Conservation (phyloP, 2,888 invertebrate species). For the Trachelus tabidus region DNA sequence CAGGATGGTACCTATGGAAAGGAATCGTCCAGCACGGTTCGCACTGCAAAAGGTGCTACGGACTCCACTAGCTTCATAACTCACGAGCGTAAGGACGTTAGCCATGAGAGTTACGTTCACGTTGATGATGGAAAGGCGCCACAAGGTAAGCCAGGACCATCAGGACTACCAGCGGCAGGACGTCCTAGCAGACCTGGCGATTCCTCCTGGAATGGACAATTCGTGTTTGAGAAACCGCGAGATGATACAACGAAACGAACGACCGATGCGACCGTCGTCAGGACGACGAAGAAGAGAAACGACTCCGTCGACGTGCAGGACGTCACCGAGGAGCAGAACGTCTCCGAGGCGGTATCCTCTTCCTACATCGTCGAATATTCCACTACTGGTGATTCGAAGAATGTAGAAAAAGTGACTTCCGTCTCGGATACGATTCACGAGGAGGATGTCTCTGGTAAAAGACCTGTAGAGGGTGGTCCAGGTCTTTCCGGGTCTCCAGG, state of each 20-base stretch:
- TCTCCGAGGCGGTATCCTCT: constrained; percentile 72
- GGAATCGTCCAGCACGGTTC: constrained; percentile 34
- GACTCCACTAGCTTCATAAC: constrained; percentile 38
- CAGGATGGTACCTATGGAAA: constrained; percentile 33
- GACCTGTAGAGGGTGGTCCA: constrained; percentile 8
- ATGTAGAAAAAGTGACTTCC: constrained; percentile 45
- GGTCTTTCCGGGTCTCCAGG: constrained; percentile 28
- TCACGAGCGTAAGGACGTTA: constrained; percentile 28
- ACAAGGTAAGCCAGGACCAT: constrained; percentile 1
- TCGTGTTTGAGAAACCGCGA: constrained; percentile 60
- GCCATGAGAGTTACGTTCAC: constrained; percentile 15
- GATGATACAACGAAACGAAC: constrained; percentile 31
- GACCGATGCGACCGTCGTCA: constrained; percentile 39
- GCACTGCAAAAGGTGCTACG: constrained; percentile 28
- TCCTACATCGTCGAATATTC: constrained; percentile 72
- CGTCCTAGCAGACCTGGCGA: constrained; percentile 57
- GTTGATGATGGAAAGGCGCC: constrained; percentile 22
- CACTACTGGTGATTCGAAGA: constrained; percentile 24
- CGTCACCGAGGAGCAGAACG: constrained; percentile 67
- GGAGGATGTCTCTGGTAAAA: constrained; percentile 35
- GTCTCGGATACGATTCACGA: constrained; percentile 54
- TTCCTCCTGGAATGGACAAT: constrained; percentile 68
- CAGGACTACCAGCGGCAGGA: neutral
- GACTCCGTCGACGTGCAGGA: constrained; percentile 59
- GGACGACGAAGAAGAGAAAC: constrained; percentile 40